phyloP scores from a whole-genome alignment of 2,888 invertebrate species.

The Microctonus aethiopoides region DNA sequence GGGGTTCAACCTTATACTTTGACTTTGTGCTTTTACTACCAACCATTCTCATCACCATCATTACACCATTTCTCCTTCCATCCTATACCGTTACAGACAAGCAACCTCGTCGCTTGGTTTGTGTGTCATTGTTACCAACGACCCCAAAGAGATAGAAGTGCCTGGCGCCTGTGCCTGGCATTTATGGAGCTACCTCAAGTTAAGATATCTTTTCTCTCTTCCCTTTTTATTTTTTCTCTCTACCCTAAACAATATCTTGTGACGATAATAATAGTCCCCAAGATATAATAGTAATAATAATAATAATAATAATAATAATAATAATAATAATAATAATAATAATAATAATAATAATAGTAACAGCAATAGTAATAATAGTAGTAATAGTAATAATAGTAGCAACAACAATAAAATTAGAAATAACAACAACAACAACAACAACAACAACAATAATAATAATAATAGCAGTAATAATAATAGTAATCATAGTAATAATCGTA shows the following conservation, averaged over 20 bases:
- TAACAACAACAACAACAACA: no score
- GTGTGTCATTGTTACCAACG: constrained; percentile 62
- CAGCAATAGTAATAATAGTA: no score
- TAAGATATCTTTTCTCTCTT: constrained; percentile 57
- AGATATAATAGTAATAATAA: no score
- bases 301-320: no score
- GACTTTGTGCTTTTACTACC: constrained; percentile 26
- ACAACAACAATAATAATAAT: no score
- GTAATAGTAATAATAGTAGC: no score
- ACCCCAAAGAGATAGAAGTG: constrained; percentile 50
- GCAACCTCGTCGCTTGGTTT: constrained; percentile 47
- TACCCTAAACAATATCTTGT: neutral
- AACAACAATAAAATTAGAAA: no score
- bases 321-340: no score
- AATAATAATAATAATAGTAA: no score
- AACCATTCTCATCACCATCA: neutral
- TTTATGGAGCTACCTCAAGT: constrained; percentile 61
- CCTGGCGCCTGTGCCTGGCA: constrained; percentile 55
- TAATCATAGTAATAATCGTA: no score
- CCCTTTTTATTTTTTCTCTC: neutral
- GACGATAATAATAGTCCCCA: no score
- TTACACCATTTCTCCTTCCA: constrained; percentile 7
- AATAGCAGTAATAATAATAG: no score
- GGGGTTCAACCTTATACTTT: constrained; percentile 22
- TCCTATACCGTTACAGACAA: constrained; percentile 17